A percentile compares a stretch with the other conserved stretches of the same genome.
Evolutionary conservation across 2,113 vertebrate genomes (phyloP).

Genomic region (Oreotrochilus melanogaster): DNA sequence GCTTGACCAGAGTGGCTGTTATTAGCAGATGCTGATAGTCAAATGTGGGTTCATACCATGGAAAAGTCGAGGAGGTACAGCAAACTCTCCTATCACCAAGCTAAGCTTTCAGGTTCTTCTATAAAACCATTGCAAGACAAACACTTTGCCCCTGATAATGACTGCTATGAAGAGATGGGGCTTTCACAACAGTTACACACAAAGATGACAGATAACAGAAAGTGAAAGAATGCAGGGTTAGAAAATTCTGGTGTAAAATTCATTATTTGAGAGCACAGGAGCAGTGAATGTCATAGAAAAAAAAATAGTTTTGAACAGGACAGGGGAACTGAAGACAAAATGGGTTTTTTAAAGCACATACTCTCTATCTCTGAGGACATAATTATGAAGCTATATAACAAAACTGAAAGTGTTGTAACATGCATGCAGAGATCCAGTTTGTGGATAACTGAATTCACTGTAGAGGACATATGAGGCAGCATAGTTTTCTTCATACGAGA

Average conservation of each 20-base stretch:
- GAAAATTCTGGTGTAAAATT: not conserved
- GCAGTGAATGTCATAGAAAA: not conserved
- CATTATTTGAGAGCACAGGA: not conserved
- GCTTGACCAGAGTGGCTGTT: not conserved
- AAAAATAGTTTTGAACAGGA: not conserved
- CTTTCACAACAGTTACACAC: not conserved
- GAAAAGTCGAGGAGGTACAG: not conserved
- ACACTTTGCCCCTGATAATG: not conserved
- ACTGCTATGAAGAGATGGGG: not conserved
- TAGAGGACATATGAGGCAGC: not conserved
- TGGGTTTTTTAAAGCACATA: not conserved
- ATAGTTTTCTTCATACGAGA: slow-evolving; percentile 3
- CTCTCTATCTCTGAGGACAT: not conserved
- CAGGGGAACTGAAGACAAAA: not conserved
- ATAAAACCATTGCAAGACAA: not conserved
- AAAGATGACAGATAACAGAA: not conserved
- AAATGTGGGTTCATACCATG: not conserved
- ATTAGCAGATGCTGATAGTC: not conserved
- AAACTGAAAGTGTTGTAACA: slow-evolving; percentile 30
- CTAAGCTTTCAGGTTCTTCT: not conserved
- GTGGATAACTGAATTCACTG: slow-evolving; percentile 19
- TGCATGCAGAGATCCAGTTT: not conserved
- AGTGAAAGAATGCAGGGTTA: not conserved
- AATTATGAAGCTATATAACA: slow-evolving; percentile 57
- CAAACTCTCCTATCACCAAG: not conserved